Base-by-base conservation (phyloP, 2,797 vertebrate genomes). In the Falco novaeseelandiae region DNA sequence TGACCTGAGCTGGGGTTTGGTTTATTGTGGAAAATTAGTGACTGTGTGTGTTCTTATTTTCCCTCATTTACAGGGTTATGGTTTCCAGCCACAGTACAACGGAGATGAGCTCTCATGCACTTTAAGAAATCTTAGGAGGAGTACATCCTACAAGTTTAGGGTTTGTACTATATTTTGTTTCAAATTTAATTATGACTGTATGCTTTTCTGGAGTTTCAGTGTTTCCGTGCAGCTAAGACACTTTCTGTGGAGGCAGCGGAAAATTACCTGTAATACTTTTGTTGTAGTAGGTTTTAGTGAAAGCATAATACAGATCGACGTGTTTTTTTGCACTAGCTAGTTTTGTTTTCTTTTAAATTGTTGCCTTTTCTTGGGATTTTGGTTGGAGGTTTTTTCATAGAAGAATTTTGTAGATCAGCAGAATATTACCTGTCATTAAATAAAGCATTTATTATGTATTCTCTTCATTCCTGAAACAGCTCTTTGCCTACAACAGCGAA, bases 61-160 rank as follows among this genome's bases (percentile, higher is more conserved):
- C 32, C 44, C 48, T 90, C 34, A 81, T 70, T 58, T 65, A 10
- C 88, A 99, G 98, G 98, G 97, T 57, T 98, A 98, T 63, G 98
- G 98, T 48, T 99, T 98, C 92, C 98, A 98, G 55, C 97, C 97
- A 20, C 98, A 98, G 95, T 98, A 98, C 91, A 98, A 98, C 29
- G 98, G 98, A 89, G 98, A 98, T 66, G 98, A 98, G 29, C 97
- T 98, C 52, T 97, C 97, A 10, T 98, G 97, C 97, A 98, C 97
- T 96, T 95, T 99, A 97, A 97, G 93, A 92, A 98, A 98, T 62
- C 98, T 99, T 80, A 97, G 97, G 90, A 98, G 98, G 94, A 98
- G 97, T 84, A 98, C 98, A 59, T 95, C 97, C 59, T 98, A 98
- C 90, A 98, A 98, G 86, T 98, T 98, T 79, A 98, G 98, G 98